These are phyloP conservation scores for Limenitis camilla DNA, from an alignment of 2,888 invertebrate genomes.

Conservation along the genomic window DNA sequence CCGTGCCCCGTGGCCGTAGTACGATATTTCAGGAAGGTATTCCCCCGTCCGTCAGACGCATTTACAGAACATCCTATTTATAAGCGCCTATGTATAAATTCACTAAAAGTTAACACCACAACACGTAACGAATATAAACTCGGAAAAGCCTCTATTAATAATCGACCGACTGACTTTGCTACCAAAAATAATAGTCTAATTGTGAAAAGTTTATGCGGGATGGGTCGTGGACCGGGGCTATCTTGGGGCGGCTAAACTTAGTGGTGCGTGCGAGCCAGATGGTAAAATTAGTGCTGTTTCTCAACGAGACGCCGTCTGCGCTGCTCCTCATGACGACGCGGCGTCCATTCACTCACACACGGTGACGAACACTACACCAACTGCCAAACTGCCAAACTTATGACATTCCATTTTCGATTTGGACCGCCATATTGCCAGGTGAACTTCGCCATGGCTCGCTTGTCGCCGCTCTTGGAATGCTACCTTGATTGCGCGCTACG, in stretches of 20 bases:
- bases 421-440: slow-evolving; percentile 33
- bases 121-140: slow-evolving; percentile 76
- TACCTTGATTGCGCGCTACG: slow-evolving; percentile 11
- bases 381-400: slow-evolving; percentile 72
- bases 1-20: slow-evolving; percentile 51
- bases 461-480: slow-evolving; percentile 13
- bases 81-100: slow-evolving; percentile 76
- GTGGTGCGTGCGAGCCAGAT: slow-evolving; percentile 72
- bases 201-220: slow-evolving; percentile 76
- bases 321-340: slow-evolving; percentile 64
- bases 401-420: slow-evolving; percentile 65
- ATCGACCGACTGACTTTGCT: slow-evolving; percentile 76
- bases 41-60: slow-evolving; percentile 75
- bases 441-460: slow-evolving; percentile 14
- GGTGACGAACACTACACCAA: slow-evolving; percentile 47
- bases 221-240: slow-evolving; percentile 75
- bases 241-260: slow-evolving; percentile 76
- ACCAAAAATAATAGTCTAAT: slow-evolving; percentile 77
- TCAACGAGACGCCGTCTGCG: slow-evolving; percentile 66
- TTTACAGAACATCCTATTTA: slow-evolving; percentile 75
- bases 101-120: slow-evolving; percentile 76
- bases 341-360: slow-evolving; percentile 61
- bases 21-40: slow-evolving; percentile 76
- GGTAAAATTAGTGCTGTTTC: slow-evolving; percentile 71
- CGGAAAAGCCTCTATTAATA: slow-evolving; percentile 76